Evolutionary conservation across 2,113 vertebrate genomes (phyloP).

Genomic region (Megaceryle torquata): DNA sequence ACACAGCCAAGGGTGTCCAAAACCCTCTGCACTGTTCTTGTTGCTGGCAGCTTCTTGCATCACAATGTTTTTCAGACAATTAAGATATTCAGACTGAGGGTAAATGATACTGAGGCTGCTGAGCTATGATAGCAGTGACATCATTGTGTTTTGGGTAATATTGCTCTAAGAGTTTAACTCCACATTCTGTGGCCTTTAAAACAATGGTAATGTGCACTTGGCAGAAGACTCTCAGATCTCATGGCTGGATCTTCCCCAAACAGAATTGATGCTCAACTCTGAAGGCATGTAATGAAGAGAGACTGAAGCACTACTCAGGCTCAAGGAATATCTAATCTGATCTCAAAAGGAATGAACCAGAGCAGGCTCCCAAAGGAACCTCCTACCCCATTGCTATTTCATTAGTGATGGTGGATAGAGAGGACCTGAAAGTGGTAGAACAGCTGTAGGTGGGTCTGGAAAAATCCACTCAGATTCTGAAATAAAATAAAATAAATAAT

Average conservation of each 20-base stretch:
- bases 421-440: neutral
- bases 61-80: neutral
- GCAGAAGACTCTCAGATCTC: neutral
- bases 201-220: neutral
- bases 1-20: neutral
- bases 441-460: neutral
- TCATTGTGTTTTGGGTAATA: neutral
- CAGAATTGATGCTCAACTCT: conserved; percentile 18
- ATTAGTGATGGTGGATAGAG: neutral
- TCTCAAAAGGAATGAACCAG: conserved; percentile 47
- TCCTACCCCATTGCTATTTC: neutral
- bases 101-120: neutral
- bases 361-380: conserved; percentile 13
- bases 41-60: neutral
- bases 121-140: neutral
- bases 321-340: conserved; percentile 21
- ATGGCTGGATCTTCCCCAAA: neutral
- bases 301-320: neutral
- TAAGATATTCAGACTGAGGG: neutral
- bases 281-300: neutral
- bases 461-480: neutral
- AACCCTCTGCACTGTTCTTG: neutral
- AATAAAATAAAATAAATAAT: neutral
- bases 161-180: neutral
- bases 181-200: neutral